Evolutionary conservation across 2,797 vertebrate species (phyloP).

Genomic region (Crax fasciolata): DNA sequence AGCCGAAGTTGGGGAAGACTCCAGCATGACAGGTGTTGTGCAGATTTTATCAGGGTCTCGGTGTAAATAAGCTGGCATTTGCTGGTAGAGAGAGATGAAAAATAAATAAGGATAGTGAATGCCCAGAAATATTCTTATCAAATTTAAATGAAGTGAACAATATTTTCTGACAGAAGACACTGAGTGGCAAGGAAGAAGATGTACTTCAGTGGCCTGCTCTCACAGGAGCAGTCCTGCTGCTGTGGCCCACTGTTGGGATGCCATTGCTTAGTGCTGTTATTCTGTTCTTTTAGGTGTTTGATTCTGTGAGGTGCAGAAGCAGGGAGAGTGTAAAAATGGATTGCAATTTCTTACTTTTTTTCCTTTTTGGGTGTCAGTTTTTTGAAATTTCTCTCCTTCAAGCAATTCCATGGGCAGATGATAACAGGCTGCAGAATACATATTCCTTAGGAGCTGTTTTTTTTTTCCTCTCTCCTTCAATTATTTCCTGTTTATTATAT

Average conservation of each 20-base stretch:
- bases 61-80: neutral
- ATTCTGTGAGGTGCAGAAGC: neutral
- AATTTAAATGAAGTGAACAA: neutral
- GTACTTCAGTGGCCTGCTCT: neutral
- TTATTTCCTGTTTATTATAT: neutral
- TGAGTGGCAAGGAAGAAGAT: neutral
- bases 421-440: neutral
- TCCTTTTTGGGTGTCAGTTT: neutral
- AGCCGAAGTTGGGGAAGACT: neutral
- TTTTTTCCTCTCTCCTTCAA: neutral
- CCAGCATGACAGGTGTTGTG: conserved; percentile 1
- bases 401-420: too few relatives aligned
- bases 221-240: accelerated
- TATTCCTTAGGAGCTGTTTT: neutral
- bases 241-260: neutral
- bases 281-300: neutral
- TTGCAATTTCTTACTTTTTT: too few relatives aligned
- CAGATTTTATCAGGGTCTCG: neutral
- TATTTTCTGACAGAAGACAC: neutral
- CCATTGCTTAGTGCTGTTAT: neutral
- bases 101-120: neutral
- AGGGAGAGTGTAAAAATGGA: neutral
- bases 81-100: neutral
- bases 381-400: neutral
- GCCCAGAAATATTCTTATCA: conserved; percentile 2